Evolutionary conservation across 2,797 vertebrate genomes (phyloP), one percentile per base, ranked within the genome.

Genomic region (Hippocampus kuda): DNA sequence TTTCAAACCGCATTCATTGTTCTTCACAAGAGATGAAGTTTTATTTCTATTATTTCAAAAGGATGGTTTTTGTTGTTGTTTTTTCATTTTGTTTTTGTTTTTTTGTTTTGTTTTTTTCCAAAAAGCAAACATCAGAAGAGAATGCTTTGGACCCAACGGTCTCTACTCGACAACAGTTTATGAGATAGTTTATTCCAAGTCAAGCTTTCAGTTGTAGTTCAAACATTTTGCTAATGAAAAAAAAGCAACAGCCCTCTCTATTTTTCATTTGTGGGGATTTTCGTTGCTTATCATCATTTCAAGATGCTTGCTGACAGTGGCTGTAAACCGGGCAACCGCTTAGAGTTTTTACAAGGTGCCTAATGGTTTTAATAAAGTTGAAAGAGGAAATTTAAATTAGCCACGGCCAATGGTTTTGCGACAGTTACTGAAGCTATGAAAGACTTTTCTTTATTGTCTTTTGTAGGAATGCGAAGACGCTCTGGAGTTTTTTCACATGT

Each of bases 221-320:
- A 62, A 62, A 62, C 34, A 41, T 22, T 34, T 41, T 30, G 15
- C 30, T 42, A 44, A 63, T 42, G 42, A 27, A 57, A 57, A 30
- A 57, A 13, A 57, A 57, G 34, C 6, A 26, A 24, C 3, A 57
- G 12, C 54, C 10, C 5, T 49, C 48, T 51, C 49, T 7, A 51
- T 7, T 51, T 59, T 27, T 30, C 13, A 30, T 59, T 59, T 7
- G 26, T 59, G 56, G 12, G 26, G n/a, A 59, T 30, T 27, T 66
- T 18, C 73, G 41, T 62, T 24, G 34, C 60, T 75, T 38, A 69
- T 78, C 68, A 84, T 85, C 62, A 68, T 24, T 84, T 86, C 77
- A 84, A 87, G 78, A 83, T 80, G 76, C 80, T 54, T 70, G 68
- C 75, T 76, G 68, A 77, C 78, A 67, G 74, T 86, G 84, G 69